These are phyloP conservation scores for Latheticus oryzae DNA, from an alignment of 2,888 invertebrate genomes.

Conservation along the genomic window DNA sequence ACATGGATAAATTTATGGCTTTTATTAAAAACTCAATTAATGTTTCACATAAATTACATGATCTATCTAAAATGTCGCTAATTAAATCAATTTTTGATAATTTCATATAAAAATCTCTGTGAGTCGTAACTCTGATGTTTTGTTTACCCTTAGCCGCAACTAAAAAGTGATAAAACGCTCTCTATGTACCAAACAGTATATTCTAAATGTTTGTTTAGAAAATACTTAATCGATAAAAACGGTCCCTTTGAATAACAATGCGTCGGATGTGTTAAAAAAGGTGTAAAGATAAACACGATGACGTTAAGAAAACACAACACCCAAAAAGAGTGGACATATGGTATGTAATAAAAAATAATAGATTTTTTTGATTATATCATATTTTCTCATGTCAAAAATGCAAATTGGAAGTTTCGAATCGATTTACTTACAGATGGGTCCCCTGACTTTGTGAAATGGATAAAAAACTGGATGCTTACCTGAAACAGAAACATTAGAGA, in stretches of 20 bases:
- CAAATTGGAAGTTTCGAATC: constrained; percentile 12
- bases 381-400: constrained; percentile 29
- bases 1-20: constrained; percentile 25
- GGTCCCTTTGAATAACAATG: constrained; percentile 35
- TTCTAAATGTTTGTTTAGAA: constrained; percentile 30
- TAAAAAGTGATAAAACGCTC: constrained; percentile 27
- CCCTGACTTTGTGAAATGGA: constrained; percentile 4
- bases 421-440: constrained; percentile 34
- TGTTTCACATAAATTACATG: constrained; percentile 15
- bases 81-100: constrained; percentile 15
- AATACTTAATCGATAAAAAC: constrained; percentile 33
- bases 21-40: constrained; percentile 32
- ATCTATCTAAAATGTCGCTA: constrained; percentile 6
- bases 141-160: constrained; percentile 21
- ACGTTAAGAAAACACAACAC: constrained; percentile 25
- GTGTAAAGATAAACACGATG: constrained; percentile 28
- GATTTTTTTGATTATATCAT: constrained; percentile 16
- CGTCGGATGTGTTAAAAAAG: constrained; percentile 29
- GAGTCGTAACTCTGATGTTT: constrained; percentile 17
- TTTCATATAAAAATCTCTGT: constrained; percentile 33
- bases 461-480: constrained; percentile 22
- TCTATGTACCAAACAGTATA: constrained; percentile 20
- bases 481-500: constrained; percentile 21
- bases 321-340: constrained; percentile 13
- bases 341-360: constrained; percentile 13